phyloP scores from a whole-genome alignment of 2,113 vertebrate genomes.

The Taxidea taxus region DNA sequence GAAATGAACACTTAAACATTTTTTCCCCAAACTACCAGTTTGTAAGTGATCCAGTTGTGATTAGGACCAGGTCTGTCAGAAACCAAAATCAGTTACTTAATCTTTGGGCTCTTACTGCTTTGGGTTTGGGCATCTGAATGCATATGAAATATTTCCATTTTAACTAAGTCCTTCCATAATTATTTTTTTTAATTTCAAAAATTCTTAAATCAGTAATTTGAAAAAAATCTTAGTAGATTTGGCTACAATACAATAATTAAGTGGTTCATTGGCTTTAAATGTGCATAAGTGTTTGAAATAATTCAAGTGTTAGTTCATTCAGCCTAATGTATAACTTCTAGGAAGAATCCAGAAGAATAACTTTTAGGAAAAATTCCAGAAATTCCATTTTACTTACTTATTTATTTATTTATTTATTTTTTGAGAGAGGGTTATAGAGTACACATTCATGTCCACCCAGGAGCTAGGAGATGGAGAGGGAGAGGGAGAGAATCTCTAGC shows the following conservation, averaged over 20 bases:
- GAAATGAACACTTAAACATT: background rate
- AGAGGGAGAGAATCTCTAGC: background rate
- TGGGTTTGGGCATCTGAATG: conserved; percentile 9
- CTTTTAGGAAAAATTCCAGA: too few species aligned
- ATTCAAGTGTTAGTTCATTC: conserved; percentile 25
- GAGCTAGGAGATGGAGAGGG: background rate
- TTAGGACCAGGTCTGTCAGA: background rate
- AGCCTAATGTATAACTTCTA: background rate
- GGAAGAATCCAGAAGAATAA: background rate
- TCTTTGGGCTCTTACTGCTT: background rate
- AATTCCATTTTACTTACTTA: too few species aligned
- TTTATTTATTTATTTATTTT: background rate
- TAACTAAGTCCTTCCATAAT: conserved; percentile 24
- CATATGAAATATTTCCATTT: conserved; percentile 25
- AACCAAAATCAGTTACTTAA: background rate
- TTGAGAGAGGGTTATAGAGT: background rate
- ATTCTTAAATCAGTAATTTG: conserved; percentile 46
- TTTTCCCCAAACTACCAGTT: background rate
- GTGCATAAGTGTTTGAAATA: conserved; percentile 30
- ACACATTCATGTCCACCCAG: background rate
- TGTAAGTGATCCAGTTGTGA: background rate
- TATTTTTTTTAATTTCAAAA: conserved; percentile 58
- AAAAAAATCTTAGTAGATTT: conserved; percentile 58
- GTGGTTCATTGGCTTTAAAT: conserved; percentile 52
- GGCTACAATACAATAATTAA: conserved; percentile 47